phyloP scores from a whole-genome alignment of 1,140 invertebrate genomes.

The Drosophila sturtevanti region DNA sequence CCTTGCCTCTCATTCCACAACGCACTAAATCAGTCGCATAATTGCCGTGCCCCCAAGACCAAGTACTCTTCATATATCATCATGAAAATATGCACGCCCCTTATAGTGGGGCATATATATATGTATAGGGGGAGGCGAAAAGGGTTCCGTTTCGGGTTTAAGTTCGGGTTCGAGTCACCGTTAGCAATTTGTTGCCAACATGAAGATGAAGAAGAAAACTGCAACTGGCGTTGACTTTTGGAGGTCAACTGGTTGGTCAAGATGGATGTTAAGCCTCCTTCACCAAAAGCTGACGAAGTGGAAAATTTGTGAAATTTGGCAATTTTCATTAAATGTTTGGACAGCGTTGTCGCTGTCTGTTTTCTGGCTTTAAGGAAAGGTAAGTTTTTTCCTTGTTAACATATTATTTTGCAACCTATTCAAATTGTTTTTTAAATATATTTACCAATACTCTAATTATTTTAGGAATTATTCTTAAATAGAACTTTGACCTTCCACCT shows the following conservation, averaged over 20 bases:
- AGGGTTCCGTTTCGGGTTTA: constrained; percentile 26
- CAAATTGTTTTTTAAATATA: neutral
- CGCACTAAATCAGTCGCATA: constrained; percentile 79
- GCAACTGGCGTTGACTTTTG: constrained; percentile 54
- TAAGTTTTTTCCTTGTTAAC: neutral
- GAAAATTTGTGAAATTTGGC: constrained; percentile 41
- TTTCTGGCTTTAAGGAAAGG: neutral
- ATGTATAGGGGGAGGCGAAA: neutral
- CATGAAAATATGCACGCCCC: constrained; percentile 70
- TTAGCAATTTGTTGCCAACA: constrained; percentile 23
- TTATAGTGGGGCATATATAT: neutral
- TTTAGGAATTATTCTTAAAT: neutral
- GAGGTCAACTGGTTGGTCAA: constrained; percentile 60
- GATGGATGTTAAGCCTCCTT: constrained; percentile 38
- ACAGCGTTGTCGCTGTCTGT: constrained; percentile 32
- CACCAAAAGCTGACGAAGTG: constrained; percentile 39
- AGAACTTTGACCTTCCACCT: neutral
- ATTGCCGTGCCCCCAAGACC: constrained; percentile 47
- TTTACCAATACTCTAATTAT: too few relatives aligned
- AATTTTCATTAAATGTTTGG: constrained; percentile 39
- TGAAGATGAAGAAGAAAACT: constrained; percentile 50
- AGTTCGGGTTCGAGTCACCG: constrained; percentile 19
- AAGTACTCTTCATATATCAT: constrained; percentile 63
- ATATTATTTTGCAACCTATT: neutral
- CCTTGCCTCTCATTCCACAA: constrained; percentile 46